Evolutionary conservation across 37 sponge, comb jelly and placozoan genomes (phyloP).

Genomic region (Aplysina aerophoba): DNA sequence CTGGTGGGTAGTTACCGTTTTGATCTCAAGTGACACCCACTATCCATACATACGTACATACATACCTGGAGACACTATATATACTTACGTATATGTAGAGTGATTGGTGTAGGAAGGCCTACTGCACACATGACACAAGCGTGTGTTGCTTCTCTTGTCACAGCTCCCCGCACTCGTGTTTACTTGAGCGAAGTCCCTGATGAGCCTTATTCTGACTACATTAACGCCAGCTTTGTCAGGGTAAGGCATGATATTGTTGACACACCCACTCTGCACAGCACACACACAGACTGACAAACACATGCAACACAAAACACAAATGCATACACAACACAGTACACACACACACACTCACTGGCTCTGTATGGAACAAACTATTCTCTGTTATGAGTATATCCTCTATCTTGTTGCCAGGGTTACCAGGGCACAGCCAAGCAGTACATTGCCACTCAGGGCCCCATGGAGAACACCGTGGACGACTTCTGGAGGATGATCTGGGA

Average conservation of each 20-base stretch:
- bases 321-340: neutral
- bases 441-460: constrained; percentile 68
- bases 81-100: too few relatives aligned
- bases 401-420: constrained; percentile 38
- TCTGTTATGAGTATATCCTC: too few relatives aligned
- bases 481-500: constrained; percentile 79
- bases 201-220: constrained; percentile 58
- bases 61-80: too few relatives aligned
- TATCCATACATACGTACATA: too few relatives aligned
- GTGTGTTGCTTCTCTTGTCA: neutral
- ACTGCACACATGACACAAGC: neutral
- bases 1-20: constrained; percentile 56
- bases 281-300: neutral
- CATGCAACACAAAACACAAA: neutral
- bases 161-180: constrained; percentile 43
- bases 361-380: too few relatives aligned
- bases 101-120: too few relatives aligned
- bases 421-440: constrained; percentile 46
- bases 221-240: constrained; percentile 62
- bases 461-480: constrained; percentile 54
- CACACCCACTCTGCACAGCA: too few relatives aligned
- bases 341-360: too few relatives aligned
- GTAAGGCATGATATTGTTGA: constrained; percentile 14
- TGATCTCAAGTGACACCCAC: too few relatives aligned
- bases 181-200: neutral